Evolutionary conservation across 1,140 invertebrate species (phyloP).

Genomic region (Amyelois transitella): DNA sequence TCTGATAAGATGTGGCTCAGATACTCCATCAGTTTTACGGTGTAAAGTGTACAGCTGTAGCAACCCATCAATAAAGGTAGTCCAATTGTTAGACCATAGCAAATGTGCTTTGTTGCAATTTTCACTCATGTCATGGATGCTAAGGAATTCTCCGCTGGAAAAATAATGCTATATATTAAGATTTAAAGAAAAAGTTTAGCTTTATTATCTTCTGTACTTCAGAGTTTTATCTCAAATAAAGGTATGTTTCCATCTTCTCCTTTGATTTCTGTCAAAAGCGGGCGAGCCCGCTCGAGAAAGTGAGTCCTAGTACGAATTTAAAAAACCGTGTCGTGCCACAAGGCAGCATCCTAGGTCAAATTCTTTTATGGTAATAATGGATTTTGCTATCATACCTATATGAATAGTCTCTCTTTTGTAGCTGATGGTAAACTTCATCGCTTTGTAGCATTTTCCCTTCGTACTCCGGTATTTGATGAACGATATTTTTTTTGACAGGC

Average conservation of each 20-base stretch:
- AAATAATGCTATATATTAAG: too few species aligned
- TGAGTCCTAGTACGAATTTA: background rate
- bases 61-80: constrained; percentile 31
- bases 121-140: constrained; percentile 16
- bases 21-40: constrained; percentile 11
- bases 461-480: background rate
- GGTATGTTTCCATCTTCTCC: too few species aligned
- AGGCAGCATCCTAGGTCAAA: background rate
- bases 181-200: too few species aligned
- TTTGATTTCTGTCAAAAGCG: too few species aligned
- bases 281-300: too few species aligned
- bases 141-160: constrained; percentile 29
- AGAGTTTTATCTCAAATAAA: too few species aligned
- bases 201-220: too few species aligned
- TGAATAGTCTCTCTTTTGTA: constrained; percentile 17
- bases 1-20: constrained; percentile 14
- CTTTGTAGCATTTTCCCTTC: constrained; percentile 3
- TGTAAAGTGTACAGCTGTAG: constrained; percentile 29
- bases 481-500: background rate
- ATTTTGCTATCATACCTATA: constrained; percentile 15
- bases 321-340: background rate
- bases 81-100: constrained; percentile 31
- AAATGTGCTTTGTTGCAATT: constrained; percentile 19
- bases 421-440: constrained; percentile 19
- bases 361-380: background rate